Percentiles rank a stretch among this genome's conserved stretches.
phyloP scores from a whole-genome alignment of 2,888 invertebrate species.

The Caenorhabditis parvicauda region DNA sequence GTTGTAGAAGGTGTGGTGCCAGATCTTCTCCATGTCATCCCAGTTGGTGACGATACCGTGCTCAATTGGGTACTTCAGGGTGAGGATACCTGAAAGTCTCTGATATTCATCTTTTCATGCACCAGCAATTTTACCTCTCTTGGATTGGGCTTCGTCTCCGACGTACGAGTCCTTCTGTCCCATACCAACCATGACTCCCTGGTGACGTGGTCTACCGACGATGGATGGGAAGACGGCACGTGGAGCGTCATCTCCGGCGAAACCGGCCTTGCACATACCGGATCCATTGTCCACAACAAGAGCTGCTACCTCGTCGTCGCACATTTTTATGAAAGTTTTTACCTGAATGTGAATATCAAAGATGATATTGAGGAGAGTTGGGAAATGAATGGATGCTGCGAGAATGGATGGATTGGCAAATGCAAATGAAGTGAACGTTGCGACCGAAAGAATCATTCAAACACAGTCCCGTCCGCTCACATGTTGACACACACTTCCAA shows the following conservation, averaged over 20 bases:
- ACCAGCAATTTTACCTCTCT: constrained; percentile 72
- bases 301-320: constrained; percentile 83
- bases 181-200: constrained; percentile 64
- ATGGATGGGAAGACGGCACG: constrained; percentile 82
- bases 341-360: too few species aligned
- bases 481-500: too few species aligned
- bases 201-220: constrained; percentile 76
- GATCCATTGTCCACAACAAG: constrained; percentile 54
- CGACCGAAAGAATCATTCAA: too few species aligned
- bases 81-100: constrained; percentile 74
- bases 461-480: too few species aligned
- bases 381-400: too few species aligned
- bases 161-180: constrained; percentile 54
- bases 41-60: constrained; percentile 95
- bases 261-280: constrained; percentile 74
- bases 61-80: constrained; percentile 89
- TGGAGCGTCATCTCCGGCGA: constrained; percentile 77
- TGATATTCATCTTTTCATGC: too few species aligned
- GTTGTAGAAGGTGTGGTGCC: constrained; percentile 98
- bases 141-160: constrained; percentile 65
- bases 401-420: too few species aligned
- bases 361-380: too few species aligned
- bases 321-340: too few species aligned
- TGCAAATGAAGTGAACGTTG: too few species aligned
- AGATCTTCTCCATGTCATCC: constrained; percentile 98